phyloP scores from a whole-genome alignment of 2,888 invertebrate species.

The Nomada fucata region DNA sequence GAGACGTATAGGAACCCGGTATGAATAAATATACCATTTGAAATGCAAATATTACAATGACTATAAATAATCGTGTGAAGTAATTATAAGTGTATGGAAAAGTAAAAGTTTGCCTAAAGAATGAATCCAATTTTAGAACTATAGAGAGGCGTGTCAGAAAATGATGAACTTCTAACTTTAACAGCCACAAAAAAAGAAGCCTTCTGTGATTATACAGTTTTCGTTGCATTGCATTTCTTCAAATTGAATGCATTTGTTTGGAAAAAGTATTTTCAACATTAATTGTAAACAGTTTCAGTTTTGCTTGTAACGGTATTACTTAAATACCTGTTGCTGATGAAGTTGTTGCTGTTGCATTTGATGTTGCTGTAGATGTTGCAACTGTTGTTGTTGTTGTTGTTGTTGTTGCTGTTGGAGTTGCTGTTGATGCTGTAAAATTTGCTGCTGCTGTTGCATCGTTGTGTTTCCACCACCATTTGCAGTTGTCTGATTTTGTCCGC shows the following conservation, averaged over 20 bases:
- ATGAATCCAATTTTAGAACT: slow-evolving; percentile 39
- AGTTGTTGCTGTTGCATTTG: slow-evolving; percentile 85
- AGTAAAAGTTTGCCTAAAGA: slow-evolving; percentile 33
- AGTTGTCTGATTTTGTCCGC: slow-evolving; percentile 77
- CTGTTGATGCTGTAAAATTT: slow-evolving; percentile 77
- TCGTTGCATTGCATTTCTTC: slow-evolving; percentile 6
- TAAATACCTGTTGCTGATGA: slow-evolving; percentile 86
- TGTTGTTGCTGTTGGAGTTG: slow-evolving; percentile 81
- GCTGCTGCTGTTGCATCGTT: slow-evolving; percentile 79
- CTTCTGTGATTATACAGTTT: slow-evolving; percentile 18
- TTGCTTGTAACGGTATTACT: slow-evolving; percentile 73
- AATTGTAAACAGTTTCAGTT: slow-evolving; percentile 53
- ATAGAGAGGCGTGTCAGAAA: slow-evolving; percentile 25
- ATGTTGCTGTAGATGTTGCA: slow-evolving; percentile 85
- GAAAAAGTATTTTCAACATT: slow-evolving; percentile 16
- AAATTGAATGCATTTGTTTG: slow-evolving; percentile 6
- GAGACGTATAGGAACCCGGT: slow-evolving; percentile 59
- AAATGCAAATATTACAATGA: slow-evolving; percentile 50
- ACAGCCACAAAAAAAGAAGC: slow-evolving; percentile 24
- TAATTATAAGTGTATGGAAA: slow-evolving; percentile 26
- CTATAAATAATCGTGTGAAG: slow-evolving; percentile 47
- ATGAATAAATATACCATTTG: slow-evolving; percentile 63
- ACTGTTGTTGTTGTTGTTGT: slow-evolving; percentile 84
- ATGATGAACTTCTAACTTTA: slow-evolving; percentile 21
- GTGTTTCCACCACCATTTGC: slow-evolving; percentile 75